Evolutionary conservation across 2,888 invertebrate genomes (phyloP).

Genomic region (Phragmatobia fuliginosa): DNA sequence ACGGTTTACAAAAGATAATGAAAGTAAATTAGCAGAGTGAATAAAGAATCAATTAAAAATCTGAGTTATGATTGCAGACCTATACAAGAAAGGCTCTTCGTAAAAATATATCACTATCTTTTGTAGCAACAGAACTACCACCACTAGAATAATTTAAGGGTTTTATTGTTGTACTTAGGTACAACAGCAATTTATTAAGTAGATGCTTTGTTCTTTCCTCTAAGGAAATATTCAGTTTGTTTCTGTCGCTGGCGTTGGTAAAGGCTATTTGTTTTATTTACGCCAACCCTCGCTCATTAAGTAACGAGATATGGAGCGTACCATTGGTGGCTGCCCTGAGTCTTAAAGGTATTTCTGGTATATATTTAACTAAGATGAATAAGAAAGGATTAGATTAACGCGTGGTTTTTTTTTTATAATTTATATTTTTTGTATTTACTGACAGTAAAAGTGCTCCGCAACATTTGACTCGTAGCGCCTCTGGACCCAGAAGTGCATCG

Average conservation of each 20-base stretch:
- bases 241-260: constrained; percentile 24
- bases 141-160: not conserved
- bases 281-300: constrained; percentile 37
- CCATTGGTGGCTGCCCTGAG: not conserved
- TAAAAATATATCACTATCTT: not conserved
- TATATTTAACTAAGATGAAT: not conserved
- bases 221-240: constrained; percentile 33
- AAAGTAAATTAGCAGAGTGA: not conserved
- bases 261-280: constrained; percentile 49
- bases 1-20: no score
- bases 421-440: no score
- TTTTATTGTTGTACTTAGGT: constrained; percentile 7
- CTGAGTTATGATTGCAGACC: no score
- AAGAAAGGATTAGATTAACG: not conserved
- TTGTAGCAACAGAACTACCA: no score
- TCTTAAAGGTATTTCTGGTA: not conserved
- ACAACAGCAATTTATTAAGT: constrained; percentile 11
- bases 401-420: constrained; percentile 10
- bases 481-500: no score
- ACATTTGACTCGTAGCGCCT: no score
- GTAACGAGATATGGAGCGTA: constrained; percentile 10
- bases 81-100: not conserved
- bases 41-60: not conserved
- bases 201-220: not conserved
- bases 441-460: no score